These are phyloP conservation scores for Sciurus carolinensis DNA, from an alignment of 2,797 vertebrate species.

Conservation along the genomic window DNA sequence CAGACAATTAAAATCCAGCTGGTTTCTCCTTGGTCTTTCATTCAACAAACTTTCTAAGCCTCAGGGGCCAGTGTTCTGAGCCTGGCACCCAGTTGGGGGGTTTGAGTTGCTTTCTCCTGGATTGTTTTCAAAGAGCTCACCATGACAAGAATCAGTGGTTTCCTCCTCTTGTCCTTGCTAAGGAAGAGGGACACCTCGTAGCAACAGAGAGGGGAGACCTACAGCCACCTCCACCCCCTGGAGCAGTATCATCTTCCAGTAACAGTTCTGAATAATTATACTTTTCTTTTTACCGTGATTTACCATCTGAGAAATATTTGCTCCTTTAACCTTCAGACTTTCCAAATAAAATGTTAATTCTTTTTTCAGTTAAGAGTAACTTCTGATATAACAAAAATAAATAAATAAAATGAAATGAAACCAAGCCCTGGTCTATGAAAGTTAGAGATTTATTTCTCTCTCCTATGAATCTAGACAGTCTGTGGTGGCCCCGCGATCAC, in stretches of 20 bases:
- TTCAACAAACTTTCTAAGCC: background rate
- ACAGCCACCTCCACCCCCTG: background rate
- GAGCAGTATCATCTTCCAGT: background rate
- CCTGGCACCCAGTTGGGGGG: background rate
- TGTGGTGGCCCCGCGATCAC: background rate
- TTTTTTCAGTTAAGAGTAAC: background rate
- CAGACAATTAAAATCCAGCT: conserved; percentile 56
- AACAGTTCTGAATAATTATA: background rate
- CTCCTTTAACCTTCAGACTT: conserved; percentile 31
- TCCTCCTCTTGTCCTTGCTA: conserved; percentile 6
- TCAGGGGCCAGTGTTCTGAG: background rate
- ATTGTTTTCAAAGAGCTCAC: conserved; percentile 22
- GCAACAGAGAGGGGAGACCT: background rate
- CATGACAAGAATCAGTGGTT: background rate
- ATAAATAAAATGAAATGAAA: background rate
- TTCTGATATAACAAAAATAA: background rate
- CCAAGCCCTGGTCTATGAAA: background rate
- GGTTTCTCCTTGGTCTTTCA: conserved; percentile 5
- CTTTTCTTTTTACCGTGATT: background rate
- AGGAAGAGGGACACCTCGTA: background rate
- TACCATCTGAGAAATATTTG: background rate
- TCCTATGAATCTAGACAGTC: background rate
- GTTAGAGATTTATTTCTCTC: background rate
- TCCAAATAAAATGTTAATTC: background rate
- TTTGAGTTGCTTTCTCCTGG: background rate